phyloP scores from a whole-genome alignment of 2,888 invertebrate genomes.

The Troilus luridus region DNA sequence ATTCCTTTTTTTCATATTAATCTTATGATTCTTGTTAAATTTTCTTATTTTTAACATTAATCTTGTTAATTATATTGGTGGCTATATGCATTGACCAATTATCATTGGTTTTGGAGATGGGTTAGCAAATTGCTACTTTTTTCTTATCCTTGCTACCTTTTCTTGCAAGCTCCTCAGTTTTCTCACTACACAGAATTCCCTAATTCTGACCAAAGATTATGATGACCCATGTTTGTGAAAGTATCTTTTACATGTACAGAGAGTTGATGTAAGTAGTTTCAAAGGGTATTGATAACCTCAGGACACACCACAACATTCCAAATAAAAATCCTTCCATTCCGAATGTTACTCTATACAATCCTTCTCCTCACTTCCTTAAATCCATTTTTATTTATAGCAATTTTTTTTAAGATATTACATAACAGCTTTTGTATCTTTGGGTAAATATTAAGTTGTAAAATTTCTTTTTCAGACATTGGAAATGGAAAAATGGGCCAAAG shows the following conservation, averaged over 20 bases:
- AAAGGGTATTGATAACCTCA: background rate
- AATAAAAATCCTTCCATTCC: background rate
- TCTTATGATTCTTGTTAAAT: background rate
- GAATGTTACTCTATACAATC: background rate
- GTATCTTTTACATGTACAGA: too few relatives aligned
- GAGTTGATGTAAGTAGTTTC: too few relatives aligned
- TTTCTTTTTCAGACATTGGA: conserved; percentile 63
- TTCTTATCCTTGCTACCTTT: too few relatives aligned
- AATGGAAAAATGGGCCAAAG: conserved; percentile 63
- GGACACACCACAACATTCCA: background rate
- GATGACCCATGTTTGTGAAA: too few relatives aligned
- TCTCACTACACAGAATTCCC: too few relatives aligned
- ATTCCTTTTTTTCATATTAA: background rate
- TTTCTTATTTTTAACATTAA: too few relatives aligned
- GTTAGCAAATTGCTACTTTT: too few relatives aligned
- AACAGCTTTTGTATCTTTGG: background rate
- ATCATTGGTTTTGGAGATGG: too few relatives aligned
- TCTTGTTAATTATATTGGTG: too few relatives aligned
- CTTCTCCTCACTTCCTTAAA: background rate
- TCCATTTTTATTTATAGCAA: background rate
- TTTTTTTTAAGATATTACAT: background rate
- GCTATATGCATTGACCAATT: too few relatives aligned
- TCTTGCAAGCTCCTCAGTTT: too few relatives aligned
- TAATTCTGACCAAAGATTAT: too few relatives aligned
- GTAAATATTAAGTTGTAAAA: background rate